Conservation (phyloP, 2,888 invertebrate genomes). For the Heteropelma amictum region DNA sequence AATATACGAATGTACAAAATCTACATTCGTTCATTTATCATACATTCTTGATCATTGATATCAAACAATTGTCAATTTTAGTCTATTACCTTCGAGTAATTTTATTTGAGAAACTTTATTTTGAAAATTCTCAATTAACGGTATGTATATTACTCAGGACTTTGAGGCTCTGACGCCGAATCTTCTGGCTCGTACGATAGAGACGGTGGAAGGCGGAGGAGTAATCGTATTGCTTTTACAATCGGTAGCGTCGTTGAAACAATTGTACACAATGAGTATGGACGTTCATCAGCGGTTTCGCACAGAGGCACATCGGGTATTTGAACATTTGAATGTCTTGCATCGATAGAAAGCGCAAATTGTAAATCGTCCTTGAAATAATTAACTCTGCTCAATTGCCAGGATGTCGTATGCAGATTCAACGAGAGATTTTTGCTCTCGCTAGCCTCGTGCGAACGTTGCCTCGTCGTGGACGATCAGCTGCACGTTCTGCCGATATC, state of each 20-base stretch:
- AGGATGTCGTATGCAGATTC: constrained; percentile 93
- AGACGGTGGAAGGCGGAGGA: constrained; percentile 99
- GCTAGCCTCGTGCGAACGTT: constrained; percentile 90
- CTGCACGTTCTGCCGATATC: constrained; percentile 95
- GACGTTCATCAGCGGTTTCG: constrained; percentile 97
- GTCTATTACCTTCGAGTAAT: too few species aligned
- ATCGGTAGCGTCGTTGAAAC: constrained; percentile 91
- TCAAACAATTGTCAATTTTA: neutral
- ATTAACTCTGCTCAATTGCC: constrained; percentile 11
- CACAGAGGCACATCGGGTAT: constrained; percentile 92
- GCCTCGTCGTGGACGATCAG: constrained; percentile 96
- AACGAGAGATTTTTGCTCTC: constrained; percentile 98
- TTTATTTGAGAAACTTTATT: too few species aligned
- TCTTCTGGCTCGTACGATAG: constrained; percentile 95
- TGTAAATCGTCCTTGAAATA: neutral
- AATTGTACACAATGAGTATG: constrained; percentile 98
- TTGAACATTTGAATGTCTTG: neutral
- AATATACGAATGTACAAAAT: too few species aligned
- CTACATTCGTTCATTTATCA: neutral
- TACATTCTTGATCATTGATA: neutral
- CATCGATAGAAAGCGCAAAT: neutral
- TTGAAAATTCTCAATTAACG: too few species aligned
- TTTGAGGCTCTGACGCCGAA: constrained; percentile 99
- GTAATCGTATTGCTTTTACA: constrained; percentile 93
- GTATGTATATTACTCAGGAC: constrained; percentile 85